These are phyloP conservation scores for Eupithecia exiguata DNA, from an alignment of 2,888 invertebrate genomes.

Conservation along the genomic window DNA sequence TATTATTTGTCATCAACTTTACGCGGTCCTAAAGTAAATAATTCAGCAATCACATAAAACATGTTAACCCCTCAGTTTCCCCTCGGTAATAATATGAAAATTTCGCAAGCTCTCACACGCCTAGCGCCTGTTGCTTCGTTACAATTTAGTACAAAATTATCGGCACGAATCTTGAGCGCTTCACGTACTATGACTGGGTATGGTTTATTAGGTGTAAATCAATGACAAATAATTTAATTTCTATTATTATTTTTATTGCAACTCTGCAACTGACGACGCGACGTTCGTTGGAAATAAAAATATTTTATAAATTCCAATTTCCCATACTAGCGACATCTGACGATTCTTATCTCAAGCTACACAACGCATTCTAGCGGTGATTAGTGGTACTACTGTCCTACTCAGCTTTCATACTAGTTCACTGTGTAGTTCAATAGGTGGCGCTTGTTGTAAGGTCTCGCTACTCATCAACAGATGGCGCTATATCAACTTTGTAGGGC, in stretches of 20 bases:
- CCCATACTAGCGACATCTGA: conserved; percentile 41
- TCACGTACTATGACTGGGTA: not conserved
- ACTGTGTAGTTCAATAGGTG: conserved; percentile 48
- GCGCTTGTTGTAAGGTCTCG: conserved; percentile 40
- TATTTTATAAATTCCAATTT: not conserved
- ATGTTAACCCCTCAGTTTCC: conserved; percentile 32
- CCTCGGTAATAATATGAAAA: conserved; percentile 32
- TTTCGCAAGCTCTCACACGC: conserved; percentile 16
- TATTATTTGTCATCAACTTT: conserved; percentile 84
- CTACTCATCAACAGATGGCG: conserved; percentile 54
- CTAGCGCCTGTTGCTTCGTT: conserved; percentile 21
- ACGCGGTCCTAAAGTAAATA: conserved; percentile 78
- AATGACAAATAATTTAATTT: not conserved
- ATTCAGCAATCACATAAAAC: conserved; percentile 62
- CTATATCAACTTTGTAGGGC: conserved; percentile 16
- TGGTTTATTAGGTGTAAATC: not conserved
- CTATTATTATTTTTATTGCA: no score
- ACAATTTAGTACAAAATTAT: not conserved
- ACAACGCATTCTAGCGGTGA: conserved; percentile 43
- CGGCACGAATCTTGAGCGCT: not conserved
- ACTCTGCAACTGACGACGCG: no score
- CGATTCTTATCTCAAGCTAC: not conserved
- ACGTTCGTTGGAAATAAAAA: not conserved
- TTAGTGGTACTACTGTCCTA: conserved; percentile 9
- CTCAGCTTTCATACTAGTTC: no score